Evolutionary conservation across 2,888 invertebrate genomes (phyloP).

Genomic region (Meandrusa payeni): DNA sequence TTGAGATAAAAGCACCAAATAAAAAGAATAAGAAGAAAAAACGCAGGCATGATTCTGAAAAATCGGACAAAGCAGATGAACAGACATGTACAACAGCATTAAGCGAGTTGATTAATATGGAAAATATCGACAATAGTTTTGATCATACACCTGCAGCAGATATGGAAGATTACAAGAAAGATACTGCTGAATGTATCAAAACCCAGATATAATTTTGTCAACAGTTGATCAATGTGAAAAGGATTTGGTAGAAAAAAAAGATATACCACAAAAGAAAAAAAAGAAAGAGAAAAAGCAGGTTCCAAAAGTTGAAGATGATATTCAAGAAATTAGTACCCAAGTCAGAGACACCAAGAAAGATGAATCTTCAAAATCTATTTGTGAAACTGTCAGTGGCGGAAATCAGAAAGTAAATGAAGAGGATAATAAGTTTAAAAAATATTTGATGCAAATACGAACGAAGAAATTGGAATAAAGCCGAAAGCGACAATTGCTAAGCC

Average conservation of each 20-base stretch:
- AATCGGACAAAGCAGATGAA: slow-evolving; percentile 53
- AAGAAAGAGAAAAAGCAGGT: slow-evolving; percentile 41
- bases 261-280: slow-evolving; percentile 39
- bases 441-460: too few relatives aligned
- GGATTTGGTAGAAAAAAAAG: slow-evolving; percentile 14
- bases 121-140: slow-evolving; percentile 12
- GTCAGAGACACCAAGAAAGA: too few relatives aligned
- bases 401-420: too few relatives aligned
- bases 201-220: not conserved
- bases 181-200: not conserved
- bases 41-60: slow-evolving; percentile 55
- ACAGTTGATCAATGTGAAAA: slow-evolving; percentile 17
- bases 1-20: slow-evolving; percentile 42
- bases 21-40: slow-evolving; percentile 70
- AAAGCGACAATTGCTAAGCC: slow-evolving; percentile 64
- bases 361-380: too few relatives aligned
- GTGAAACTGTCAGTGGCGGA: too few relatives aligned
- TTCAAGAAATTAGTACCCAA: slow-evolving; percentile 25
- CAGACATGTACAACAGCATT: slow-evolving; percentile 51
- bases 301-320: slow-evolving; percentile 19
- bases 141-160: not conserved
- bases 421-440: too few relatives aligned
- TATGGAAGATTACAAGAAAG: slow-evolving; percentile 15
- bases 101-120: slow-evolving; percentile 40
- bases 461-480: too few relatives aligned